Evolutionary conservation across 2,888 invertebrate genomes (phyloP).

Genomic region (Galeopsomyia nigrocyanea): DNA sequence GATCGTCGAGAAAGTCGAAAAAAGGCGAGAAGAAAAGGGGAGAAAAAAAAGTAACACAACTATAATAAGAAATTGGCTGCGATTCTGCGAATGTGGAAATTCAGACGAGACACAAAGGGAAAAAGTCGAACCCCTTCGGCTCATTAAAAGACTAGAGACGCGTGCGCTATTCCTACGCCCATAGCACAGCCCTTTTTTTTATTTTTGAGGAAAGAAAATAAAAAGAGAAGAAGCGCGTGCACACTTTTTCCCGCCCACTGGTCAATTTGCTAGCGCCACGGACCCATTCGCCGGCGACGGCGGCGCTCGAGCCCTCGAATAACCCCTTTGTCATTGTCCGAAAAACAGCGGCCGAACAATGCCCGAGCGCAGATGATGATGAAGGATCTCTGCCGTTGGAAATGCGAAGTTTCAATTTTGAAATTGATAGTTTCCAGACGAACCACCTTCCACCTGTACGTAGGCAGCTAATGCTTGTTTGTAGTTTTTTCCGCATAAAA

Average conservation of each 20-base stretch:
- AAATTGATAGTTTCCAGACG: conserved; percentile 10
- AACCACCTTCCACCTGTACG: too few species aligned
- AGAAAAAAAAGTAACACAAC: conserved; percentile 1
- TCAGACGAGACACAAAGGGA: not conserved
- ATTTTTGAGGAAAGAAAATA: not conserved
- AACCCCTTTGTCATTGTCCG: conserved; percentile 40
- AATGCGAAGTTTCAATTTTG: not conserved
- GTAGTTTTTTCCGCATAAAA: not conserved
- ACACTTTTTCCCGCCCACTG: conserved; percentile 17
- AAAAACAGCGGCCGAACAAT: conserved; percentile 3
- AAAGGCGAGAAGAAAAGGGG: not conserved
- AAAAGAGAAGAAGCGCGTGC: not conserved
- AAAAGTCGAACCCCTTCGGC: not conserved
- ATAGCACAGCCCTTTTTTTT: not conserved
- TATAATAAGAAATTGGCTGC: not conserved
- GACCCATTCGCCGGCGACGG: not conserved
- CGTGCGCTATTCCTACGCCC: not conserved
- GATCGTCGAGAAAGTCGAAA: too few species aligned
- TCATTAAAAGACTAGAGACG: conserved; percentile 10
- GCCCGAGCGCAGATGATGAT: not conserved
- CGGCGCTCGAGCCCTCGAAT: conserved; percentile 3
- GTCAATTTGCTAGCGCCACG: conserved; percentile 26
- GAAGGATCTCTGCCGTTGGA: not conserved
- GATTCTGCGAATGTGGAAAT: conserved; percentile 26
- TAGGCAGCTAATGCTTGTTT: not conserved